Evolutionary conservation across 2,113 vertebrate species (phyloP).

Genomic region (Nestor notabilis): DNA sequence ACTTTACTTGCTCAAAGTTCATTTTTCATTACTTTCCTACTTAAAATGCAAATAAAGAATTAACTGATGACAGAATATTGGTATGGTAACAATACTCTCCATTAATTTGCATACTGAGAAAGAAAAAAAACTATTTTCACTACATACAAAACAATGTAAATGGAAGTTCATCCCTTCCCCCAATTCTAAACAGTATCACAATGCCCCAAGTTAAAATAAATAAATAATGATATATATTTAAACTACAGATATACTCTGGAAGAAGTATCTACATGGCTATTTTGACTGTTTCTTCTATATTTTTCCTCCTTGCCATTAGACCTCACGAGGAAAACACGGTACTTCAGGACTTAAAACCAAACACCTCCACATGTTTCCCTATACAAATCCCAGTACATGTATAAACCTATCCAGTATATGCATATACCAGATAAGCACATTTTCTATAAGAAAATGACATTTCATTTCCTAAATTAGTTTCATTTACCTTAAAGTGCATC

Average conservation of each 20-base stretch:
- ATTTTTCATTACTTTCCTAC: neutral
- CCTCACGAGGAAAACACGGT: slow-evolving; percentile 2
- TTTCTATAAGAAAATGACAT: neutral
- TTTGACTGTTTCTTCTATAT: neutral
- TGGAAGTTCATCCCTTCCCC: neutral
- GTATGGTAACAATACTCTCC: neutral
- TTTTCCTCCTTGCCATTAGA: neutral
- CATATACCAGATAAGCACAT: neutral
- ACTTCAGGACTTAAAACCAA: slow-evolving; percentile 31
- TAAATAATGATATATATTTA: neutral
- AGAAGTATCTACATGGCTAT: neutral
- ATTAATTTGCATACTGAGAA: neutral
- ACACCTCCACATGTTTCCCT: neutral
- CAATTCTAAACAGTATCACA: neutral
- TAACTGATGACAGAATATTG: neutral
- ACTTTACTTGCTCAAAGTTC: neutral
- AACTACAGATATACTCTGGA: neutral
- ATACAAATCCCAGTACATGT: neutral
- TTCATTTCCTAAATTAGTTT: neutral
- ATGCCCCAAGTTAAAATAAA: neutral
- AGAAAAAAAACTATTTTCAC: neutral
- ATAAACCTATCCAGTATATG: neutral
- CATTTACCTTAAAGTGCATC: neutral
- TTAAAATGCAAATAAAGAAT: neutral
- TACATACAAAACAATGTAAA: neutral